These are phyloP conservation scores for Ptilorrhoa leucosticta DNA, from an alignment of 2,113 vertebrate species.

Conservation along the genomic window DNA sequence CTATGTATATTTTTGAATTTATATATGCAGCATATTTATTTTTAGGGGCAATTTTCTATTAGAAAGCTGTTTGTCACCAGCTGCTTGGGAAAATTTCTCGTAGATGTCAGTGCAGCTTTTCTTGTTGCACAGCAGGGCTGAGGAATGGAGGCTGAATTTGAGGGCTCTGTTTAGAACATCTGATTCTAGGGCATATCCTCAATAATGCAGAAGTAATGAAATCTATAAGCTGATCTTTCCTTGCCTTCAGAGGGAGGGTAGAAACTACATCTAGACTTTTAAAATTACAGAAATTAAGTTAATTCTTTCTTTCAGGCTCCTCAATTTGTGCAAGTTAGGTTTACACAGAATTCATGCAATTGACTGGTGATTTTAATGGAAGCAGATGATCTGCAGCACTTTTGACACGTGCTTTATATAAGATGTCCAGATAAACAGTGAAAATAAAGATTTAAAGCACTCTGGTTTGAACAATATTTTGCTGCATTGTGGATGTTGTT, in stretches of 20 bases:
- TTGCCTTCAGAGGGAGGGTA: neutral
- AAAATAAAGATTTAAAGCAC: neutral
- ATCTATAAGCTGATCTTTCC: neutral
- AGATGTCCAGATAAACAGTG: neutral
- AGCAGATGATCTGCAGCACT: neutral
- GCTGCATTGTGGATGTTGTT: neutral
- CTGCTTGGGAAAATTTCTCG: neutral
- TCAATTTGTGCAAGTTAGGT: neutral
- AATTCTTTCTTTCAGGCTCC: neutral
- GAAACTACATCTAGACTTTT: neutral
- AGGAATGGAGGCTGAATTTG: neutral
- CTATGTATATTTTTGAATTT: neutral
- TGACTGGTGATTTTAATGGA: neutral
- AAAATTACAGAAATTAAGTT: neutral
- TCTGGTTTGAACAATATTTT: neutral
- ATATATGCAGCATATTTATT: neutral
- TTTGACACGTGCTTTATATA: neutral
- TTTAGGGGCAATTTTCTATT: neutral
- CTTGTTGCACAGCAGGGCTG: neutral
- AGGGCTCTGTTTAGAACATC: neutral
- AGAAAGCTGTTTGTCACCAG: neutral
- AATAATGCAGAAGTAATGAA: neutral
- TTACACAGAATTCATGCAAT: neutral
- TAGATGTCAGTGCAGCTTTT: neutral
- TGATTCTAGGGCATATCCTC: neutral